Evolutionary conservation across 1,140 invertebrate genomes (phyloP).

Genomic region (Eciton burchellii): DNA sequence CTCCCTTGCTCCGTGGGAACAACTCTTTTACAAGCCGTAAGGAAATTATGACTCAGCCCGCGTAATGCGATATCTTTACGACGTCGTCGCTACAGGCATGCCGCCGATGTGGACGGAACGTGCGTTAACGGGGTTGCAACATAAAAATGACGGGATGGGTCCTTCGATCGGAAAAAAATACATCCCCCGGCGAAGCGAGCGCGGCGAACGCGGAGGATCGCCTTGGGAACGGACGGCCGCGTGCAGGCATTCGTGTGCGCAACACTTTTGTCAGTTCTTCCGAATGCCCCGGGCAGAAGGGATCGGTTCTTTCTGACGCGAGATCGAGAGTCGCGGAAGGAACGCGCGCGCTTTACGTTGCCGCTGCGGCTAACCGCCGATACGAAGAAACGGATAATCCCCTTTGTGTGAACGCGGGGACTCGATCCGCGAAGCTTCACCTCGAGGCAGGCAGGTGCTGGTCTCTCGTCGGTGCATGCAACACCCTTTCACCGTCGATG

Average conservation of each 20-base stretch:
- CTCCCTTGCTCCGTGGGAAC: not conserved
- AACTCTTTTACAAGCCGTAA: conserved; percentile 8
- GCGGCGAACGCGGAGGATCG: conserved; percentile 9
- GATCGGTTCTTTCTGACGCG: conserved; percentile 48
- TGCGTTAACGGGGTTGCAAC: not conserved
- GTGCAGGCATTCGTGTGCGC: conserved; percentile 1
- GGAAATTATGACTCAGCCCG: conserved; percentile 3
- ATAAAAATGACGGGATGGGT: conserved; percentile 14
- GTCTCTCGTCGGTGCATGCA: not conserved
- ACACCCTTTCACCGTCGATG: conserved; percentile 37
- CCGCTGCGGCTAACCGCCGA: conserved; percentile 61
- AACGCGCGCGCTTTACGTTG: conserved; percentile 60
- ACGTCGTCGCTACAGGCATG: not conserved
- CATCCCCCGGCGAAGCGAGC: conserved; percentile 11
- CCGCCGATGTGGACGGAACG: not conserved
- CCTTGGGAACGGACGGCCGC: conserved; percentile 2
- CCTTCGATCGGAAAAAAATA: conserved; percentile 29
- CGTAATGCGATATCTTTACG: conserved; percentile 28
- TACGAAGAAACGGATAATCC: conserved; percentile 64
- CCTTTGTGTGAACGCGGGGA: conserved; percentile 29
- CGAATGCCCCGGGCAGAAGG: conserved; percentile 36
- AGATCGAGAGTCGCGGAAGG: conserved; percentile 24
- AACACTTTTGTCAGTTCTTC: conserved; percentile 47
- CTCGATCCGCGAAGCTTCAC: conserved; percentile 48
- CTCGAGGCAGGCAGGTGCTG: conserved; percentile 74